Evolutionary conservation across 2,888 invertebrate genomes (phyloP).

Genomic region (Tetanocera ferruginea): DNA sequence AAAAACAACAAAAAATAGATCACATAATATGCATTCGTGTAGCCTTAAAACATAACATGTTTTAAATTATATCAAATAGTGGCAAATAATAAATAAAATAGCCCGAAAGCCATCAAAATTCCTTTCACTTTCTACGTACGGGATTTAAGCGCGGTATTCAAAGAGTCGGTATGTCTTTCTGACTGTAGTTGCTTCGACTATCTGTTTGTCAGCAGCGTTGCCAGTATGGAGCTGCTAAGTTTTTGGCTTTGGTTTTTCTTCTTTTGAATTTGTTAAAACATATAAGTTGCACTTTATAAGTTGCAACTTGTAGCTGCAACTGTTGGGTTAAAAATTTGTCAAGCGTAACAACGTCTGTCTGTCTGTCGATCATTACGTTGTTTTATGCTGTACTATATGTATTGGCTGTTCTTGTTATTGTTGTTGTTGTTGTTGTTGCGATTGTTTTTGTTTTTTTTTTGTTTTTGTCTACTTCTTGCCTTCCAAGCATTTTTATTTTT

Average conservation of each 20-base stretch:
- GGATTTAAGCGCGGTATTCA: not conserved
- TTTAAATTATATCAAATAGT: slow-evolving; percentile 2
- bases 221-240: not conserved
- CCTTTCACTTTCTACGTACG: slow-evolving; percentile 23
- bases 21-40: not conserved
- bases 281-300: not conserved
- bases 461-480: not conserved
- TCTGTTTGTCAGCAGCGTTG: not conserved
- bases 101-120: slow-evolving; percentile 19
- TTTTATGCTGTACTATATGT: not conserved
- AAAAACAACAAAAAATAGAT: not conserved
- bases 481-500: slow-evolving; percentile 1
- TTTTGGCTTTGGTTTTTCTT: not conserved
- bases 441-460: slow-evolving; percentile 7
- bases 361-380: slow-evolving; percentile 13
- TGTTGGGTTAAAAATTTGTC: slow-evolving; percentile 14
- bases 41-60: not conserved
- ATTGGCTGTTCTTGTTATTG: no score
- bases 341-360: slow-evolving; percentile 7
- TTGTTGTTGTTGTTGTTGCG: no score
- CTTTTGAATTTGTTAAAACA: not conserved
- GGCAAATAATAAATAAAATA: slow-evolving; percentile 10
- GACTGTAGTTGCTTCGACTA: not conserved
- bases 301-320: not conserved
- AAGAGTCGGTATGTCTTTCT: not conserved